Base-by-base conservation (phyloP, 1,140 invertebrate species). In the Protaetia brevitarsis region DNA sequence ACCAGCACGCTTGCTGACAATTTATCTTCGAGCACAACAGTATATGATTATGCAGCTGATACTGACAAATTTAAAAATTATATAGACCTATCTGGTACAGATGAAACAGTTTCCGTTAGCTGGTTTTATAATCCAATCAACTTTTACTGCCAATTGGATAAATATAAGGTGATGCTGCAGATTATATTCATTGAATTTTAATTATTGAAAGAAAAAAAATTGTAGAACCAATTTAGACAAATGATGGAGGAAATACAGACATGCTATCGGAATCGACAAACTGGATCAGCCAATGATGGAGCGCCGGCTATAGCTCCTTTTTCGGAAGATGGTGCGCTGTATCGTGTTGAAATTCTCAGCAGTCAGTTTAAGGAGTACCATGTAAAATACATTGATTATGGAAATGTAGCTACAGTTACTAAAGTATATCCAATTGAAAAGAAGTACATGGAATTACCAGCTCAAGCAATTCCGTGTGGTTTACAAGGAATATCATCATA, bases 301-400 rank as follows among this genome's bases (percentile, higher is more conserved):
- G 80, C 83, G 0, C 82, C 85, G 0, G 85, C 90, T 0, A 81
- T 91, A 36, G 89, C 88, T 5, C 77, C 84, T 11, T 89, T 88
- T 71, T 81, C 84, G 1, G 85, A 86, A n/a, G 89, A 91, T 71
- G 81, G 82, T 28, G 85, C 86, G 8, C 77, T 90, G 4, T 88
- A 91, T 76, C 79, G 90, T 36, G 89, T 87, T 1, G 81, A 84
- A 60, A 77, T 92, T 1, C 68, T 85, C 7, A 82, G 85, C 21
- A 73, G 81, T 1, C 80, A 82, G 64, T 76, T 79, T 26, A 80
- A 80, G 6, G 83, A 84, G 66, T 85, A 85, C 71, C 81, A 84
- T 29, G 86, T 92, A 0, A 82, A 84, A 27, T 91, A 87, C 66
- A 80, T 92, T 1, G 90, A 92, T 78, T 91, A 87, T 71, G 90